Percentiles rank a stretch among this genome's conserved stretches.
phyloP scores from a whole-genome alignment of 1,140 invertebrate species.

The fruit fly (Drosophila melanogaster) region Release_6_plus_ISO1_MT NC_004354.4:1592001-1592500 shows the following conservation, averaged over 20 bases:
- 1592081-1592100: constrained; percentile 60
- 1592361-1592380: constrained; percentile 53
- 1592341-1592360: constrained; percentile 76
- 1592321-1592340: constrained; percentile 82
- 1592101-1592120: neutral
- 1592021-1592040: constrained; percentile 29
- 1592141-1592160: constrained; percentile 82
- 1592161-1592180: constrained; percentile 78
- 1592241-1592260: constrained; percentile 82
- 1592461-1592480: constrained; percentile 64
- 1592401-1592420: neutral
- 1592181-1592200: neutral
- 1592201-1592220: constrained; percentile 55
- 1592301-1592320: constrained; percentile 78
- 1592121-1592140: constrained; percentile 32
- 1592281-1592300: constrained; percentile 47
- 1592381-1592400: neutral
- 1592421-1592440: constrained; percentile 41
- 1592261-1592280: constrained; percentile 79
- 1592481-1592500: constrained; percentile 76
- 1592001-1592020: constrained; percentile 13
- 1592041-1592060: constrained; percentile 82
- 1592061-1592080: constrained; percentile 83
- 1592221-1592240: constrained; percentile 36
- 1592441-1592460: constrained; percentile 64